Percentiles rank a stretch among this genome's conserved stretches.
Evolutionary conservation across 2,888 invertebrate genomes (phyloP).

Genomic region (Timandra comae): DNA sequence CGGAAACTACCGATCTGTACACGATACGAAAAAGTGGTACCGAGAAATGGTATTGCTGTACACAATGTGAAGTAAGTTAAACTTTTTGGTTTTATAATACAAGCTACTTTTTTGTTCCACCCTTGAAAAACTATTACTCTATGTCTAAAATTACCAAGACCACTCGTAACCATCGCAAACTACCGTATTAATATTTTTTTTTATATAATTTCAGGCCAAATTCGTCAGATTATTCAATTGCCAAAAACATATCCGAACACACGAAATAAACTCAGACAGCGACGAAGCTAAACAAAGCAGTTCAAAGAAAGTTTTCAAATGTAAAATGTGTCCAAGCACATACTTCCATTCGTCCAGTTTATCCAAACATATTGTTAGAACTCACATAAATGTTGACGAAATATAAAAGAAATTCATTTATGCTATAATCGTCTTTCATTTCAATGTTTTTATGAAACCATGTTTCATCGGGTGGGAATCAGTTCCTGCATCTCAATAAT

Average conservation of each 20-base stretch:
- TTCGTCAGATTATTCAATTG: slow-evolving; percentile 45
- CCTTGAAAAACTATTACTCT: no score
- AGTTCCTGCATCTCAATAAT: no score
- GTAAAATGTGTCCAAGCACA: slow-evolving; percentile 56
- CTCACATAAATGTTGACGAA: slow-evolving; percentile 46
- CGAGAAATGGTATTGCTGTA: slow-evolving; percentile 42
- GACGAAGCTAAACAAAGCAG: slow-evolving; percentile 6
- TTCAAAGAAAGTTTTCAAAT: slow-evolving; percentile 36
- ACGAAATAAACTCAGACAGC: slow-evolving; percentile 22
- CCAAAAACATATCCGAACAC: slow-evolving; percentile 48
- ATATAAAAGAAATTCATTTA: slow-evolving; percentile 15
- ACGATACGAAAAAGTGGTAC: slow-evolving; percentile 30
- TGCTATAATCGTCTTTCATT: slow-evolving; percentile 5
- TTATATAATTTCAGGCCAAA: slow-evolving; percentile 38
- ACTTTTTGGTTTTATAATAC: no score
- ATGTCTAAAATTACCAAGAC: no score
- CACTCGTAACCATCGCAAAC: no score
- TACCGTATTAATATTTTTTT: no score
- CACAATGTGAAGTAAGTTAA: slow-evolving; percentile 49
- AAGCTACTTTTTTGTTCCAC: no score
- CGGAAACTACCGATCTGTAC: slow-evolving; percentile 23
- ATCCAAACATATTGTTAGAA: slow-evolving; percentile 56
- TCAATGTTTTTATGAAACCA: no score
- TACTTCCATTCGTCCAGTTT: slow-evolving; percentile 52
- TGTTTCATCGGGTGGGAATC: no score